A percentile compares a stretch with the other conserved stretches of the same genome.
Conservation (phyloP, 2,888 invertebrate species). For the Nemotelus nigrinus region DNA sequence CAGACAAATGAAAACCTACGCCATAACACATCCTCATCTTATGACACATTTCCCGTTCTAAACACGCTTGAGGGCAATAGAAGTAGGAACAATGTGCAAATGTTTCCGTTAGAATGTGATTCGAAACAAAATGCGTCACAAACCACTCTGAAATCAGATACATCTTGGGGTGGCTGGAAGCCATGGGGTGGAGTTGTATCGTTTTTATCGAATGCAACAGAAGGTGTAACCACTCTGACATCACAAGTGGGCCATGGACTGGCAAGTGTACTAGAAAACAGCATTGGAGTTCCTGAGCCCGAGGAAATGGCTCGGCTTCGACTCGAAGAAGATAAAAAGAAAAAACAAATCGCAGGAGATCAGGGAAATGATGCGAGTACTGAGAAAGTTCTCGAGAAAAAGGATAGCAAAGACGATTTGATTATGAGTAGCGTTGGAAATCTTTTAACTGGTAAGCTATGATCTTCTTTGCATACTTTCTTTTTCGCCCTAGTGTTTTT, state of each 20-base stretch:
- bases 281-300: conserved; percentile 86
- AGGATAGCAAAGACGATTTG: conserved; percentile 30
- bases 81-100: conserved; percentile 47
- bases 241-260: conserved; percentile 84
- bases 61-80: conserved; percentile 55
- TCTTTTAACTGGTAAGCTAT: conserved; percentile 44
- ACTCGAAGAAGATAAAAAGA: conserved; percentile 44
- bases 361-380: conserved; percentile 32
- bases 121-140: neutral
- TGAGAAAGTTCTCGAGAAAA: neutral
- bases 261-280: conserved; percentile 78
- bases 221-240: conserved; percentile 80
- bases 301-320: conserved; percentile 75
- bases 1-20: conserved; percentile 46
- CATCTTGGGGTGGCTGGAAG: conserved; percentile 71
- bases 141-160: conserved; percentile 52
- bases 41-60: conserved; percentile 46
- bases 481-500: neutral
- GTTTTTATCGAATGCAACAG: conserved; percentile 78
- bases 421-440: conserved; percentile 42
- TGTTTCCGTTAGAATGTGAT: conserved; percentile 47
- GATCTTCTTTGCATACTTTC: neutral
- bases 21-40: conserved; percentile 24
- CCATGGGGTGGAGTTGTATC: conserved; percentile 81
- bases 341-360: neutral